These are phyloP conservation scores for Megastigmus dorsalis DNA, from an alignment of 2,888 invertebrate species.

Conservation along the genomic window DNA sequence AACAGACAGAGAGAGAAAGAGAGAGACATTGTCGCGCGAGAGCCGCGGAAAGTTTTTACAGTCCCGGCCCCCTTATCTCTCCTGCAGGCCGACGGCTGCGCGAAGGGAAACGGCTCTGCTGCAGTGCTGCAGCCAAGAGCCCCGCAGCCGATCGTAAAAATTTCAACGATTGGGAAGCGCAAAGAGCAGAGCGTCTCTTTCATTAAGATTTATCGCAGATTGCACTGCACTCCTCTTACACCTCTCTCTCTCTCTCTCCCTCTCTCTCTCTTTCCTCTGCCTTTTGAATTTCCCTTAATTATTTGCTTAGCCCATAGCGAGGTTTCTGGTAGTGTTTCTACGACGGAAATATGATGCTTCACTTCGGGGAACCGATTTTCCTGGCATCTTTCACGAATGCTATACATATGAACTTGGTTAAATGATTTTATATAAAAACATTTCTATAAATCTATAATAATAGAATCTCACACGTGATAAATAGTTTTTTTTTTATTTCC, in stretches of 20 bases:
- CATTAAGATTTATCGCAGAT: conserved; percentile 32
- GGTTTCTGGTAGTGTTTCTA: no score
- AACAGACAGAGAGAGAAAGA: no score
- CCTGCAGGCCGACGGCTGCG: conserved; percentile 22
- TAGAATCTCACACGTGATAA: no score
- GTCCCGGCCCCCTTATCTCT: conserved; percentile 35
- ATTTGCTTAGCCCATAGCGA: conserved; percentile 12
- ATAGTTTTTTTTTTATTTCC: no score
- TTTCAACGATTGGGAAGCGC: conserved; percentile 46
- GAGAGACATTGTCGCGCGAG: conserved; percentile 24
- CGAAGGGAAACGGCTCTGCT: conserved; percentile 29
- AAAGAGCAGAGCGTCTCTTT: conserved; percentile 24
- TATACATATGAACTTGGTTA: no score
- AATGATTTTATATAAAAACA: no score
- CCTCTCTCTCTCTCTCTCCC: background rate
- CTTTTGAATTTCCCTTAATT: conserved; percentile 25
- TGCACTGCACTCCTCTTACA: background rate
- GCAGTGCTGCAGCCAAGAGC: background rate
- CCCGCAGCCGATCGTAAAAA: conserved; percentile 47
- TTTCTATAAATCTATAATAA: no score
- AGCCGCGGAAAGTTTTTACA: conserved; percentile 46
- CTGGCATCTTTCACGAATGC: no score
- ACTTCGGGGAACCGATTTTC: no score
- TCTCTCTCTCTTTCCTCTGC: background rate
- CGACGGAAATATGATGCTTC: no score